Evolutionary conservation across 2,113 vertebrate genomes (phyloP).

Genomic region (Paratilapia polleni): DNA sequence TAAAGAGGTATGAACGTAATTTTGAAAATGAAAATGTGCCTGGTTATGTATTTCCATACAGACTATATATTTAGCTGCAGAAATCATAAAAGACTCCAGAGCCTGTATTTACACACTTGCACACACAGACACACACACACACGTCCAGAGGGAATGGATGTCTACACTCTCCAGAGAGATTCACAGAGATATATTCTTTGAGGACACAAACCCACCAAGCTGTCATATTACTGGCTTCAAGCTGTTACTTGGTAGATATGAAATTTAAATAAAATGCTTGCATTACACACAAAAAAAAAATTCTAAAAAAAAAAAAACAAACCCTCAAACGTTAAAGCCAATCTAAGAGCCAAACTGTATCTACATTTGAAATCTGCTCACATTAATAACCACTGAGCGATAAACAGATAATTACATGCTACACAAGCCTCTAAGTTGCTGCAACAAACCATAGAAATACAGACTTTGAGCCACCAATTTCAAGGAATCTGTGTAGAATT

Average conservation of each 20-base stretch:
- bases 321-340: constrained; percentile 6
- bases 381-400: neutral
- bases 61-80: neutral
- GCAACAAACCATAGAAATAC: neutral
- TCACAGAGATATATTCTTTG: constrained; percentile 27
- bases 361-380: constrained; percentile 26
- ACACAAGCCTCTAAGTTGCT: neutral
- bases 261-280: constrained; percentile 38
- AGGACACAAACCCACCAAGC: constrained; percentile 44
- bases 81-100: constrained; percentile 2
- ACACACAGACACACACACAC: neutral
- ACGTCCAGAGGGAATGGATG: constrained; percentile 23
- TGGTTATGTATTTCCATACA: neutral
- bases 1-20: neutral
- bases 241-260: constrained; percentile 47
- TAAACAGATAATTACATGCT: constrained; percentile 24
- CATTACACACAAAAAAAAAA: neutral
- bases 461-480: neutral
- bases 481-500: constrained; percentile 9
- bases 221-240: constrained; percentile 44
- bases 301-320: neutral
- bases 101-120: neutral
- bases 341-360: constrained; percentile 14
- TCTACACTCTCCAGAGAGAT: constrained; percentile 14
- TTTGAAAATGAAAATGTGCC: constrained; percentile 12